These are phyloP conservation scores for Neosalanx taihuensis DNA, from an alignment of 2,797 vertebrate genomes.

Conservation along the genomic window DNA sequence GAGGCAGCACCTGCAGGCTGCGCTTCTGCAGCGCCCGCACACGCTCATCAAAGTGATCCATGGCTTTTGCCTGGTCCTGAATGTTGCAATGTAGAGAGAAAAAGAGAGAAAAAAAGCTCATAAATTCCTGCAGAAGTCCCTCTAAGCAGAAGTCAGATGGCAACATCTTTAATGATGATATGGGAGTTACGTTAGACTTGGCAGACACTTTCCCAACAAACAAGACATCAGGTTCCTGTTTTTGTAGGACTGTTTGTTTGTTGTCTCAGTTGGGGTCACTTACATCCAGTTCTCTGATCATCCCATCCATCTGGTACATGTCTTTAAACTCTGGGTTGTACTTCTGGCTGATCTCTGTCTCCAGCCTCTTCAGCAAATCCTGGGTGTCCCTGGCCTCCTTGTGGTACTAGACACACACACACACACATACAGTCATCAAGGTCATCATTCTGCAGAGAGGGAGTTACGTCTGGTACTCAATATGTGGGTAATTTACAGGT, in stretches of 20 bases:
- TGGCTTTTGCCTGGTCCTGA: slow-evolving; percentile 90
- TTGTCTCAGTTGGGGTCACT: slow-evolving; percentile 50
- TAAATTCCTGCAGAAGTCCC: no score
- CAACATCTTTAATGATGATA: no score
- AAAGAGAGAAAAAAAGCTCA: no score
- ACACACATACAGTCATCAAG: not conserved
- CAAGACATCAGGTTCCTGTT: not conserved
- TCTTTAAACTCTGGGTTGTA: slow-evolving; percentile 96
- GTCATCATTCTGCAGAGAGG: no score
- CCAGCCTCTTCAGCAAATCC: slow-evolving; percentile 86
- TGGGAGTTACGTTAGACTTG: no score
- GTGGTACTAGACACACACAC: slow-evolving; percentile 75
- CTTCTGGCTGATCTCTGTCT: slow-evolving; percentile 88
- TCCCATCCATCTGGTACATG: slow-evolving; percentile 86
- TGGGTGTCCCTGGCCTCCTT: slow-evolving; percentile 88
- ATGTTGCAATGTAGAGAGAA: slow-evolving; percentile 25
- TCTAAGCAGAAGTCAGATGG: no score
- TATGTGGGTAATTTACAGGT: no score
- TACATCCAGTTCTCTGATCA: slow-evolving; percentile 87
- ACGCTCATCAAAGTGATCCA: slow-evolving; percentile 85
- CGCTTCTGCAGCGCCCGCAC: slow-evolving; percentile 83
- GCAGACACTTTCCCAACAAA: no score
- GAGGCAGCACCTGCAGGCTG: slow-evolving; percentile 84
- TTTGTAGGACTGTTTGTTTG: not conserved
- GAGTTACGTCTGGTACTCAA: no score